These are phyloP conservation scores for Metopolophium dirhodum DNA, from an alignment of 1,140 invertebrate species.

Conservation along the genomic window DNA sequence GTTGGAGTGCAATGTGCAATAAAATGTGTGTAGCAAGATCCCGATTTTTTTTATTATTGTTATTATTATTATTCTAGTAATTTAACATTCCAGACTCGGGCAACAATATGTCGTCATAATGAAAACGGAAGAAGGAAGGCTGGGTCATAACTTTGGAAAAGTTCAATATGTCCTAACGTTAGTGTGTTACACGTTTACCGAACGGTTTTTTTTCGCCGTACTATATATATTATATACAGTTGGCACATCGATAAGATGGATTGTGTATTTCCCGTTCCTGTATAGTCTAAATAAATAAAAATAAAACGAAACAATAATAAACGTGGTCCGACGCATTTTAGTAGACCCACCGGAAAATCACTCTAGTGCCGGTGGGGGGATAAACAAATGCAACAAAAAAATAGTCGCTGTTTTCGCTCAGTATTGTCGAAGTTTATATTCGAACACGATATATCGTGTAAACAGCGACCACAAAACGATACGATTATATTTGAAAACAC, in stretches of 20 bases:
- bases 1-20: conserved; percentile 8
- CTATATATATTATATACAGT: not conserved
- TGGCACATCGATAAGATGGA: conserved; percentile 12
- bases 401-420: conserved; percentile 34
- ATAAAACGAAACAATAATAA: conserved; percentile 15
- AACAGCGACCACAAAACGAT: conserved; percentile 14
- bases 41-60: conserved; percentile 22
- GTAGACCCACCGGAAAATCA: conserved; percentile 42
- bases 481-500: conserved; percentile 6
- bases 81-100: not conserved
- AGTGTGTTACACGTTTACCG: not conserved
- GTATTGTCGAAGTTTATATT: conserved; percentile 7
- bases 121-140: not conserved
- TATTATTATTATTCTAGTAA: conserved; percentile 37
- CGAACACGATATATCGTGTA: not conserved
- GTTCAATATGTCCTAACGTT: not conserved
- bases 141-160: not conserved
- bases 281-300: conserved; percentile 29
- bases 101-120: not conserved
- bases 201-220: not conserved
- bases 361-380: conserved; percentile 34
- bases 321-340: not conserved
- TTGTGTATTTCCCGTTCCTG: not conserved
- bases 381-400: conserved; percentile 45
- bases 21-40: not conserved